Base-by-base conservation (phyloP, 2,888 invertebrate species). In the Acanthosepion esculentum region DNA sequence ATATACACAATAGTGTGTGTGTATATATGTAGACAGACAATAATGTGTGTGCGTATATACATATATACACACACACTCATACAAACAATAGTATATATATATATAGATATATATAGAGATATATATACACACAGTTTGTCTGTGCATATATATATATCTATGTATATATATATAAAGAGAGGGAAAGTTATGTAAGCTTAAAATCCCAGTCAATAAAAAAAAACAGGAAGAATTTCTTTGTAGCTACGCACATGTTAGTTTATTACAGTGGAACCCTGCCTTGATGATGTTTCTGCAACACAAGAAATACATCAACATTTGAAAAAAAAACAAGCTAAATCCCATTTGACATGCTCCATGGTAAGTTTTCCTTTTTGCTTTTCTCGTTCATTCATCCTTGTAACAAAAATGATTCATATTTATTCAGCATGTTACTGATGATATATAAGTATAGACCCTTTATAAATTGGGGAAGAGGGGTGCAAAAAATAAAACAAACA, bases 301-400 rank as follows among this genome's bases (percentile, higher is more conserved):
- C n/a, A 78, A n/a, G n/a, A 78, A n/a, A n/a, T n/a, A 78, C 78
- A 78, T 78, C 78, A 78, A 78, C 78, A 78, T 78, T 78, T 78
- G 18, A 10, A 78, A n/a, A 78, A 78, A 33, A 78, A 78, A 33
- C 78, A 10, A 78, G 15, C n/a, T 78, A 78, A 78, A 78, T 78
- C 78, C 78, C 78, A 78, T 78, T 78, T 78, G 78, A 78, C 78
- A 78, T 78, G 78, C 78, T 78, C 78, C n/a, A 78, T 78, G n/a
- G 78, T 78, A 78, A 78, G 23, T 12, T 78, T 78, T 78, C 78
- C n/a, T 3, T 78, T 78, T n/a, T 59, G 26, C 26, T 78, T 78
- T 78, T 78, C 33, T n/a, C 78, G 33, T 78, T n/a, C 78, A 78
- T n/a, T 78, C n/a, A 78, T n/a, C 78, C 78, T 78, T 78, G 78